Evolutionary conservation across 2,113 vertebrate genomes (phyloP).

Genomic region (Barbus barbus): DNA sequence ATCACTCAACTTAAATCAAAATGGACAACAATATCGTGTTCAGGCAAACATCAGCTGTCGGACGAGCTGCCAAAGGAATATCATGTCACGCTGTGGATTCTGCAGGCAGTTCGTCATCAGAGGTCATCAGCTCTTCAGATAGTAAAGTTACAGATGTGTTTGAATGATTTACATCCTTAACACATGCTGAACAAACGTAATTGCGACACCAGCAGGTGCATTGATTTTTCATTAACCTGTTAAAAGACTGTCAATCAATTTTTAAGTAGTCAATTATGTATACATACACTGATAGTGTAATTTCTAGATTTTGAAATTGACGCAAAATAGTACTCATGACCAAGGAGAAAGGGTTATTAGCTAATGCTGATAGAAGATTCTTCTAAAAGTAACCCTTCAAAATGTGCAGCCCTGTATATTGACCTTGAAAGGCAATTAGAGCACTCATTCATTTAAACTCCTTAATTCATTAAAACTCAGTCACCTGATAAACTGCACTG

Average conservation of each 20-base stretch:
- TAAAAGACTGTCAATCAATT: not conserved
- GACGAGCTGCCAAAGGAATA: slow-evolving; percentile 23
- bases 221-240: not conserved
- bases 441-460: no score
- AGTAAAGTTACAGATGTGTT: not conserved
- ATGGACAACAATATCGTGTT: not conserved
- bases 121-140: not conserved
- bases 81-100: not conserved
- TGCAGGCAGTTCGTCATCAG: not conserved
- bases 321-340: not conserved
- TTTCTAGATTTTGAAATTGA: not conserved
- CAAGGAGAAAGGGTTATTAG: not conserved
- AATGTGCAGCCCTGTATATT: not conserved
- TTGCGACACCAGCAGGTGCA: not conserved
- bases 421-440: not conserved
- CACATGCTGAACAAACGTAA: not conserved
- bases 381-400: not conserved
- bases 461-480: no score
- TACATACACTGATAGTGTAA: no score
- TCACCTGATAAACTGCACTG: not conserved
- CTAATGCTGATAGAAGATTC: not conserved
- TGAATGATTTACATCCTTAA: not conserved
- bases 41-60: not conserved
- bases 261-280: not conserved
- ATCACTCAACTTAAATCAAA: not conserved